Evolutionary conservation across 2,888 invertebrate species (phyloP).

Genomic region (Hecatera dysodea): DNA sequence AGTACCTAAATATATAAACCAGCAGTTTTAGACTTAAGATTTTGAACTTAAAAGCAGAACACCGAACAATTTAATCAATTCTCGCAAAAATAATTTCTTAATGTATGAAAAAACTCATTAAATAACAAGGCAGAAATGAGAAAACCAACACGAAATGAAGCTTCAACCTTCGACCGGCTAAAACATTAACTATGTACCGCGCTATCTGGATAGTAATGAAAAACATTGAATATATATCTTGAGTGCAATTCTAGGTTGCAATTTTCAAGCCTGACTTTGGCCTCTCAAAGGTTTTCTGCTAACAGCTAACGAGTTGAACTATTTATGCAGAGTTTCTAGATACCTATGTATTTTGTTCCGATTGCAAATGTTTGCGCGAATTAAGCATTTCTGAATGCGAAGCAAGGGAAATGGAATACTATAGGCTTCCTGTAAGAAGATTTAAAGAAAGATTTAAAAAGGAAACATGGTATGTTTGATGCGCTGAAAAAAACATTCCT

Average conservation of each 20-base stretch:
- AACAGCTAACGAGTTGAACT: conserved; percentile 49
- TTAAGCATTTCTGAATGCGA: conserved; percentile 15
- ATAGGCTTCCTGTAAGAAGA: neutral
- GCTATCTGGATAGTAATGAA: conserved; percentile 11
- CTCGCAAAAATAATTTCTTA: neutral
- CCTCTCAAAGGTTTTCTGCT: conserved; percentile 13
- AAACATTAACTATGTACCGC: conserved; percentile 13
- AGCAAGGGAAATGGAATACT: neutral
- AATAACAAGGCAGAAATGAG: neutral
- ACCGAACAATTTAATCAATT: neutral
- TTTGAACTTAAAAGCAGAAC: neutral
- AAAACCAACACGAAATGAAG: conserved; percentile 9
- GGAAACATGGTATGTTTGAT: neutral
- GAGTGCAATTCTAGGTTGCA: conserved; percentile 24
- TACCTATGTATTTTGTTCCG: conserved; percentile 20
- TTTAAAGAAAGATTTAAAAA: neutral
- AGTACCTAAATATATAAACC: neutral
- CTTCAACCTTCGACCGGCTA: neutral
- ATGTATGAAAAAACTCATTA: conserved; percentile 19
- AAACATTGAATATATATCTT: conserved; percentile 27
- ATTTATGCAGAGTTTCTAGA: conserved; percentile 33
- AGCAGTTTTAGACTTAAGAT: neutral
- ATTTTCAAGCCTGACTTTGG: conserved; percentile 26
- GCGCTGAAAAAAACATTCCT: neutral
- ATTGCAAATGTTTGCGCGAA: conserved; percentile 10